Percentiles rank a stretch among this genome's conserved stretches.
These are phyloP conservation scores for Melipona bicolor DNA, from an alignment of 2,888 invertebrate species.

Conservation along the genomic window DNA sequence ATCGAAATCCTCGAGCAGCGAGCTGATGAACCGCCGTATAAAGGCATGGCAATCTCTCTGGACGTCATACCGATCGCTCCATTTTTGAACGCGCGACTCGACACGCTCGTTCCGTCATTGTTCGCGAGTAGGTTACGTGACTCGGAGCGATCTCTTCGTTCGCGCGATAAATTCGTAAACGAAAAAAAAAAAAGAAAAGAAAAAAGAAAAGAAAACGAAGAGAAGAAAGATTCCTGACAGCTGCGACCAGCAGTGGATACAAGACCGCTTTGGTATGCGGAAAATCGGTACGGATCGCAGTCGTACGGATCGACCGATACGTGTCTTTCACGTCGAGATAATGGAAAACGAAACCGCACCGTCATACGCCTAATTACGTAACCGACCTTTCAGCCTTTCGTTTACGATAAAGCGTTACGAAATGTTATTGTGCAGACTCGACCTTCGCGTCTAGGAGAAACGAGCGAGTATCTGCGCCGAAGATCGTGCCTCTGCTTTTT, in stretches of 20 bases:
- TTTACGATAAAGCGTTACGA: slow-evolving; percentile 50
- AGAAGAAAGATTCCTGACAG: neutral
- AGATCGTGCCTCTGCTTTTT: slow-evolving; percentile 34
- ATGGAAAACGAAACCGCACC: slow-evolving; percentile 35
- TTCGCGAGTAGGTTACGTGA: slow-evolving; percentile 13
- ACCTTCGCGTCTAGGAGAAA: slow-evolving; percentile 46
- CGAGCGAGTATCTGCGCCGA: slow-evolving; percentile 28
- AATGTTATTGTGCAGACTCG: slow-evolving; percentile 48
- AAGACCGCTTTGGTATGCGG: slow-evolving; percentile 28
- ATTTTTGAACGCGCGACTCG: neutral
- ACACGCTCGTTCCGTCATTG: neutral
- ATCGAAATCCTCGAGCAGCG: neutral
- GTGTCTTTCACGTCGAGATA: slow-evolving; percentile 29
- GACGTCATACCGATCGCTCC: neutral
- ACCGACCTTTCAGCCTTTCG: slow-evolving; percentile 52
- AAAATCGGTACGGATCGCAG: slow-evolving; percentile 17
- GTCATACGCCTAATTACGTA: slow-evolving; percentile 43
- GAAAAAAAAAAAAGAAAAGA: neutral
- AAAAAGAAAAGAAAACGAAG: neutral
- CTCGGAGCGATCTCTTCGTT: slow-evolving; percentile 3
- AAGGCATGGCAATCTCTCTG: neutral
- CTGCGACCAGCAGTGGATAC: neutral
- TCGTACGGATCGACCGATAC: neutral
- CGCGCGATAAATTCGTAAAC: slow-evolving; percentile 3
- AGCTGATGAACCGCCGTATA: neutral